Conservation (phyloP, 2,888 invertebrate species). For the Fragum sueziense region DNA sequence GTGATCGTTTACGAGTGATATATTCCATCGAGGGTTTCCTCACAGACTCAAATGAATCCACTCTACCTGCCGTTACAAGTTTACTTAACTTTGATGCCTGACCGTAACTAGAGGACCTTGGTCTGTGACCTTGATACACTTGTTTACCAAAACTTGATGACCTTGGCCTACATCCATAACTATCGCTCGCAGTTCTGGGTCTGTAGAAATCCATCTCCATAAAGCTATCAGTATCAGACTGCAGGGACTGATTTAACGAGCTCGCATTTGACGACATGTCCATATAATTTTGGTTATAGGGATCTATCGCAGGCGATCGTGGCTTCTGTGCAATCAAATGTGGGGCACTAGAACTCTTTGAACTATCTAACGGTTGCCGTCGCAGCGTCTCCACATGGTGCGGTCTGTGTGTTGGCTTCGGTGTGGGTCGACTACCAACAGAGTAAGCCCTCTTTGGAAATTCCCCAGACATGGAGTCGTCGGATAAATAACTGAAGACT, state of each 20-base stretch:
- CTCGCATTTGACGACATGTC: conserved; percentile 57
- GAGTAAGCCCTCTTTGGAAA: conserved; percentile 89
- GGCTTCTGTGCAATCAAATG: conserved; percentile 82
- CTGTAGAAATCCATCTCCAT: conserved; percentile 80
- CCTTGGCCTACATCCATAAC: conserved; percentile 74
- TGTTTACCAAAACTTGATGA: conserved; percentile 76
- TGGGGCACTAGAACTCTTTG: conserved; percentile 89
- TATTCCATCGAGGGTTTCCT: conserved; percentile 70
- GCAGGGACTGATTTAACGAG: conserved; percentile 70
- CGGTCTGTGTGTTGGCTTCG: conserved; percentile 54
- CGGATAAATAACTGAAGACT: conserved; percentile 86
- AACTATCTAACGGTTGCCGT: conserved; percentile 68
- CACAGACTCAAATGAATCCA: conserved; percentile 68
- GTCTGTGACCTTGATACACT: conserved; percentile 69
- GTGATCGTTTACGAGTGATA: conserved; percentile 61
- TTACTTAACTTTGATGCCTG: conserved; percentile 68
- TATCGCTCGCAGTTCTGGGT: conserved; percentile 77
- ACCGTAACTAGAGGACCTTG: conserved; percentile 78
- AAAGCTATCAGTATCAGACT: conserved; percentile 77
- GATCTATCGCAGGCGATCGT: conserved; percentile 30
- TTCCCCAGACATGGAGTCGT: conserved; percentile 84
- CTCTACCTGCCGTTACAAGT: conserved; percentile 54
- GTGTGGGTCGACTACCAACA: conserved; percentile 89
- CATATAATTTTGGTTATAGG: conserved; percentile 40
- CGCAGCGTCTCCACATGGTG: conserved; percentile 63